Evolutionary conservation across 2,888 invertebrate species (phyloP), one percentile per base, ranked within the genome.

Genomic region (Scaptodrosophila latifasciaeformis): DNA sequence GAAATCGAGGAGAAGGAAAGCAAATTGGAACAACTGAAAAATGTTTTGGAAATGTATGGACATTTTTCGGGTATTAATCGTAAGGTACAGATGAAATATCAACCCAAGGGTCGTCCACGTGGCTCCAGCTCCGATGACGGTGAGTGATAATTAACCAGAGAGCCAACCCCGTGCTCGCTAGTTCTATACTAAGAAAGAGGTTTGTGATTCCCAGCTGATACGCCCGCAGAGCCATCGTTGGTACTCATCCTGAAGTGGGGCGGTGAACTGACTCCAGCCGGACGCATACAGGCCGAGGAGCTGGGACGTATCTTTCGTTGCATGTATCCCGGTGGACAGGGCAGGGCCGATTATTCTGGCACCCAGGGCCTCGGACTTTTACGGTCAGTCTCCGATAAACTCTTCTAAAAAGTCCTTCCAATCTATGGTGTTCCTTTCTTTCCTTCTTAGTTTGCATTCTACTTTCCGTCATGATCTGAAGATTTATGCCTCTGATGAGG

Each of bases 61-160:
- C 97, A 99, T 88, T 99, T 99, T 89, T 99, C 98, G 42, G 99
- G 99, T 37, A 99, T 99, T 81, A 99, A 99, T 89, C 93, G 99
- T 65, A 99, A 99, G 88, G 98, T 99, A 59, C 99, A 99, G 89
- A 93, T 99, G 92, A 99, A 99, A 88, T 99, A 99, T 88, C 96
- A 98, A 87, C 97, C 97, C 1, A 92, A 95, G 77, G 97, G 97
- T 0, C 90, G 96, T 57, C 96, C 96, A 37, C 90, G 96, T 67
- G 94, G 95, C 67, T 96, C 96, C 72, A 95, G 94, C 86, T 96
- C 96, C 74, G 96, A 96, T 90, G 96, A 96, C 90, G 96, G 95
- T 93, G 92, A 79, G 63, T 62, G 15, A n/a, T n/a, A n/a, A n/a
- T n/a, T 5, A 34, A 34, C 13, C 12, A 34, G 13, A 13, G 12